Evolutionary conservation across 2,888 invertebrate genomes (phyloP).

Genomic region (Dexiosoma caninum): DNA sequence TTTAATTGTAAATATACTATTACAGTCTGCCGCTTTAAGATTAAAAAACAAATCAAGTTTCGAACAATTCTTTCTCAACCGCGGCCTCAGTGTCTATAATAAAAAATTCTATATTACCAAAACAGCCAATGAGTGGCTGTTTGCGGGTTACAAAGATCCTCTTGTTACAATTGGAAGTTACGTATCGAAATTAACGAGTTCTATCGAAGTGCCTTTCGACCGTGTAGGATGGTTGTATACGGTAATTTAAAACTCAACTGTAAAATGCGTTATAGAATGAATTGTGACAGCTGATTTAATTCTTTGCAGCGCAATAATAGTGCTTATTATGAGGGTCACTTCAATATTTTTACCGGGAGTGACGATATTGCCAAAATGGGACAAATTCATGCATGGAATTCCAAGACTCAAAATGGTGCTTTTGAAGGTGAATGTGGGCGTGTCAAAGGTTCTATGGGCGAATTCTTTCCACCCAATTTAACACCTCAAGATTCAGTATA

Average conservation of each 20-base stretch:
- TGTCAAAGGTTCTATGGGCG: constrained; percentile 87
- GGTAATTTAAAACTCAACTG: constrained; percentile 72
- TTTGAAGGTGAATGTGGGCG: constrained; percentile 80
- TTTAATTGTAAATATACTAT: not conserved
- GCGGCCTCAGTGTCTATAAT: constrained; percentile 79
- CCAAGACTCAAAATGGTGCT: constrained; percentile 80
- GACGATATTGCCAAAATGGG: constrained; percentile 83
- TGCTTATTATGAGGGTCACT: constrained; percentile 84
- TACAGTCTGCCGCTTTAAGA: constrained; percentile 75
- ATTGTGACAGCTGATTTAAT: not conserved
- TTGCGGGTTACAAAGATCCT: constrained; percentile 87
- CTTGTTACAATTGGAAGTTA: constrained; percentile 82
- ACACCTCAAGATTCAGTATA: constrained; percentile 80
- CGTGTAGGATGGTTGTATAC: constrained; percentile 90
- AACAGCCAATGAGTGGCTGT: constrained; percentile 84
- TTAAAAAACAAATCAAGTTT: constrained; percentile 70
- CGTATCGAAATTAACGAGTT: constrained; percentile 78
- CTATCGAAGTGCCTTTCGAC: constrained; percentile 82
- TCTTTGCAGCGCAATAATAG: constrained; percentile 86
- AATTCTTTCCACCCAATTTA: constrained; percentile 85
- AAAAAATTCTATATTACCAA: constrained; percentile 79
- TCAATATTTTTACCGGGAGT: constrained; percentile 86
- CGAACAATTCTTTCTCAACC: constrained; percentile 79
- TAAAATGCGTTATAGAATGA: not conserved
- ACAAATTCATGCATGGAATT: constrained; percentile 85